Base-by-base conservation (phyloP, 2,888 invertebrate genomes). In the Ochlodes sylvanus region DNA sequence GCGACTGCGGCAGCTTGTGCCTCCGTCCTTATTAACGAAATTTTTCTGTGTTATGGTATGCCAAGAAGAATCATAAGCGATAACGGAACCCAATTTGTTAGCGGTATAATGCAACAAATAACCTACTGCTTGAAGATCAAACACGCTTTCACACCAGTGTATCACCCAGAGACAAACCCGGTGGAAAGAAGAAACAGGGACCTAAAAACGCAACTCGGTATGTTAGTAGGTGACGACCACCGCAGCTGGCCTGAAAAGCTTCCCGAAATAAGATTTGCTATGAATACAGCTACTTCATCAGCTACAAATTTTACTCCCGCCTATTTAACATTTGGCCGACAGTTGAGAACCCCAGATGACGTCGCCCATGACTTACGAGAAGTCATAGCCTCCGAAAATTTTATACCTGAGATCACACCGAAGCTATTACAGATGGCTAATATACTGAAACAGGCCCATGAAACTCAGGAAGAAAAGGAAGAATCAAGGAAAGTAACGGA, bases 121-220 rank as follows among this genome's bases (percentile, higher is more conserved):
- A 52, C 32, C 38, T 70, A 9, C 60, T 38, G 69, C 7, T 60
- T 73, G 3, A 67, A 54, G 0, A 69, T 74, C n/a, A 68, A 71
- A 12, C 72, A 74, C 1, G 57, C 32, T 7, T 67, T 78, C 7
- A 77, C 72, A 9, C 78, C 81, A 1, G 71, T 79, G 0, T 81
- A 83, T 66, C 79, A 84, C 47, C 81, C 81, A 0, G 74, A 79
- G 34, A 75, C 78, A 0, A 83, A 83, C 58, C 84, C 81, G 0
- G 81, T 77, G 0, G 82, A n/a, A n/a, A n/a, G n/a, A n/a, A n/a
- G n/a, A n/a, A n/a, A n/a, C n/a, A n/a, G n/a, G n/a, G n/a, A n/a
- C 9, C 47, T 82, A 1, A 81, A 80, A 10, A 7, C 7, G 7
- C 77, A 75, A 47, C 47, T 80, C 0, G 72, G 73, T 0, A 76